These are phyloP conservation scores for Pseudoatta argentina DNA, from an alignment of 1,140 invertebrate species.

Conservation along the genomic window DNA sequence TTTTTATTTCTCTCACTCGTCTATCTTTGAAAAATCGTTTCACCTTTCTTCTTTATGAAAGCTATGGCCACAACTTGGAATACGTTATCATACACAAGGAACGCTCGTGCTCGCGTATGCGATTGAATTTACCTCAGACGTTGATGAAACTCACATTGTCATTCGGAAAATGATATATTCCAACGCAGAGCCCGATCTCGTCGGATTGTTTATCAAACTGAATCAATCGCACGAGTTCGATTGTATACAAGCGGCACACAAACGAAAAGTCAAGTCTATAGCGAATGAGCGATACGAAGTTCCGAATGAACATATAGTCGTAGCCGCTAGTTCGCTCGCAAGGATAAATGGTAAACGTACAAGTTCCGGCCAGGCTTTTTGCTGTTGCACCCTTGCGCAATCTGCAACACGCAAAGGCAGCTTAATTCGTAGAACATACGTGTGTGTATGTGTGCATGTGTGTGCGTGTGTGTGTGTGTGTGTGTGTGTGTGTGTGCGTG, in stretches of 20 bases:
- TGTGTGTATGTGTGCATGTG: too few relatives aligned
- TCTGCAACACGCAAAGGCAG: conserved; percentile 52
- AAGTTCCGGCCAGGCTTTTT: conserved; percentile 63
- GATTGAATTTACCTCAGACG: conserved; percentile 56
- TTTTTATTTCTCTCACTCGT: conserved; percentile 27
- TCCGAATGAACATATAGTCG: conserved; percentile 20
- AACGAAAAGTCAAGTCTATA: conserved; percentile 9
- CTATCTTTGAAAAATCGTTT: conserved; percentile 11
- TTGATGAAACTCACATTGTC: conserved; percentile 70
- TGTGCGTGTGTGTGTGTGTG: too few relatives aligned
- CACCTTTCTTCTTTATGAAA: conserved; percentile 5
- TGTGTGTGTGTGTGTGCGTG: too few relatives aligned
- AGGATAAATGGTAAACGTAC: conserved; percentile 38
- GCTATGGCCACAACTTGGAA: conserved; percentile 39
- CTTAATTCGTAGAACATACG: conserved; percentile 48
- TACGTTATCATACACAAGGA: background rate
- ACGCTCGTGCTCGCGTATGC: conserved; percentile 5
- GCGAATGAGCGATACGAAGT: background rate
- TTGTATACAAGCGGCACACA: conserved; percentile 37
- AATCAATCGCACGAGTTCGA: conserved; percentile 56
- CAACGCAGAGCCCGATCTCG: conserved; percentile 18
- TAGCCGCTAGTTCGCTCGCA: conserved; percentile 30
- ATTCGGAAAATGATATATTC: conserved; percentile 31
- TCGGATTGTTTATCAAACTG: conserved; percentile 31
- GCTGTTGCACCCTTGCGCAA: conserved; percentile 51